Evolutionary conservation across 2,888 invertebrate genomes (phyloP).

Genomic region (Lasioglossum marginatum): DNA sequence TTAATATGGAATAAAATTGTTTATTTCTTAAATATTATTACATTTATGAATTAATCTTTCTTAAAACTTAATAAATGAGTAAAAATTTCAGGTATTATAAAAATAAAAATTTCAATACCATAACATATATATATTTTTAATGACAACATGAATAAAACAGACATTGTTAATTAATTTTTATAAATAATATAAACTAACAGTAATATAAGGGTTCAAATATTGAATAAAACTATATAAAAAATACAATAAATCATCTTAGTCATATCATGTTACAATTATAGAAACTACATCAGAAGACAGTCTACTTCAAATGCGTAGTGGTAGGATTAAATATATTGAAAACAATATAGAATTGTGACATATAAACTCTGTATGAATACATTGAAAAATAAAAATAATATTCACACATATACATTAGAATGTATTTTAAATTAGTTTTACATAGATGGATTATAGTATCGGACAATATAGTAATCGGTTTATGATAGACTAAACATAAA

Average conservation of each 20-base stretch:
- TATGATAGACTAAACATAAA: not conserved
- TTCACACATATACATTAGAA: not conserved
- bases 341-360: not conserved
- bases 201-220: not conserved
- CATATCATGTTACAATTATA: not conserved
- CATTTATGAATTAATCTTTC: slow-evolving; percentile 16
- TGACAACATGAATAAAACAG: not conserved
- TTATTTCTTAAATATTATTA: slow-evolving; percentile 17
- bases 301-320: not conserved
- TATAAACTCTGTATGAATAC: not conserved
- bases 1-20: slow-evolving; percentile 34
- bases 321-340: not conserved
- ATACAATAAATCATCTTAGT: not conserved
- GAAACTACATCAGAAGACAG: not conserved
- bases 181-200: not conserved
- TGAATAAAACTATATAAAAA: not conserved
- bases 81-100: not conserved
- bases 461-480: not conserved
- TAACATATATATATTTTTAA: not conserved
- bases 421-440: not conserved
- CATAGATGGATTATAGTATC: not conserved
- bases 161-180: slow-evolving; percentile 1
- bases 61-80: not conserved
- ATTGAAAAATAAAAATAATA: not conserved
- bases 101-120: not conserved